phyloP scores from a whole-genome alignment of 2,797 vertebrate species.

The Triplophysa yarkandensis region DNA sequence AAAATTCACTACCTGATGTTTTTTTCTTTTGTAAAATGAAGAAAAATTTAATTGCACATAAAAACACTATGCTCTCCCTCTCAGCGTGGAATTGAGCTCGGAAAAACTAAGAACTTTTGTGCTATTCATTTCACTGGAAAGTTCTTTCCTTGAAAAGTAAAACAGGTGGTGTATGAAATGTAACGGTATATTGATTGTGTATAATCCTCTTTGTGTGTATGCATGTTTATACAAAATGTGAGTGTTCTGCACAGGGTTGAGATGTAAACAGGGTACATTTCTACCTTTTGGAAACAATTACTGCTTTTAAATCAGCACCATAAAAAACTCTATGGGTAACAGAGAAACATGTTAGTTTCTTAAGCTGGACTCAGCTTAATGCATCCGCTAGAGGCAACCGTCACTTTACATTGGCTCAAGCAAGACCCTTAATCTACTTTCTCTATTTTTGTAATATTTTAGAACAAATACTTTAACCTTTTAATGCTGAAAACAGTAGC shows the following conservation, averaged over 20 bases:
- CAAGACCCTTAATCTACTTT: neutral
- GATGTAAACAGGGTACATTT: conserved; percentile 39
- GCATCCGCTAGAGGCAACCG: neutral
- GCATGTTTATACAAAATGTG: conserved; percentile 16
- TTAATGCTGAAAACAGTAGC: conserved; percentile 1
- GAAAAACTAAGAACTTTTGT: neutral
- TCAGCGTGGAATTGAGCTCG: neutral
- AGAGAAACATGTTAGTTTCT: neutral
- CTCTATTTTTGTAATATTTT: neutral
- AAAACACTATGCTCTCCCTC: conserved; percentile 20
- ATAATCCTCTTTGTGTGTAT: neutral
- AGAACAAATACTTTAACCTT: conserved; percentile 3
- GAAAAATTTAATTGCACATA: neutral
- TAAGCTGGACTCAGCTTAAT: neutral
- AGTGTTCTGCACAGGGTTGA: conserved; percentile 18
- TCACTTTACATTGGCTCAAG: conserved; percentile 2
- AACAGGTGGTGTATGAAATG: conserved; percentile 24
- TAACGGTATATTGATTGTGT: neutral
- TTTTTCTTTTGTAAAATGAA: neutral
- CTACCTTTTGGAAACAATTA: conserved; percentile 6
- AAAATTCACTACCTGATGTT: conserved; percentile 20
- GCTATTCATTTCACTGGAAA: neutral
- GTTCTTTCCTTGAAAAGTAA: neutral
- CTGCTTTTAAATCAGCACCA: conserved; percentile 5
- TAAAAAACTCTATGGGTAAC: neutral